Percentiles rank a stretch among this genome's conserved stretches.
These are phyloP conservation scores for Ptycholaimellus sp. DNA, from an alignment of 2,888 invertebrate genomes.

Conservation along the genomic window DNA sequence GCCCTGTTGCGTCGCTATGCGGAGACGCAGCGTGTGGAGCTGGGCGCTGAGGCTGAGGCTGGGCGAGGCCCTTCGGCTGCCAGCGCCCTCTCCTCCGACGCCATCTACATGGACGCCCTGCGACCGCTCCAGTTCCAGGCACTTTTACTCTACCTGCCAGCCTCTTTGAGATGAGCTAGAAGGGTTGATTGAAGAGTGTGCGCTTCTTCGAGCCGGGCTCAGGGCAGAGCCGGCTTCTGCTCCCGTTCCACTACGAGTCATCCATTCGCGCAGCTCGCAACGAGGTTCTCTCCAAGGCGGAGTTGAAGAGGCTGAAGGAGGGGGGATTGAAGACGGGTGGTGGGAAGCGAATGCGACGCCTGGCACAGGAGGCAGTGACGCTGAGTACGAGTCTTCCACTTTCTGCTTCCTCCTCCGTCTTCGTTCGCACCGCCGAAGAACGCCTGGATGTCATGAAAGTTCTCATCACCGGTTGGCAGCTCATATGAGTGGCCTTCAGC, in stretches of 20 bases:
- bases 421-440: constrained; percentile 78
- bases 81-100: no score
- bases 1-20: not conserved
- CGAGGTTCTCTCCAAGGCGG: not conserved
- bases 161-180: no score
- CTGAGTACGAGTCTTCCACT: constrained; percentile 69
- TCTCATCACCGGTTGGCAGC: not conserved
- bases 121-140: constrained; percentile 63
- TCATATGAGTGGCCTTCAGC: no score
- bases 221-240: no score
- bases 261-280: constrained; percentile 35
- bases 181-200: no score
- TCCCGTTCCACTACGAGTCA: constrained; percentile 67
- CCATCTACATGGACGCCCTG: constrained; percentile 61
- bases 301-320: not conserved
- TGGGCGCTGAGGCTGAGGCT: not conserved
- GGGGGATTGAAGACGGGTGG: not conserved
- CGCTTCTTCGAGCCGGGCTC: no score
- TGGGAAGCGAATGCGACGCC: constrained; percentile 49
- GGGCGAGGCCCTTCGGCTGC: not conserved
- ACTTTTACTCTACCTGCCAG: no score
- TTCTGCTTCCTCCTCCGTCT: constrained; percentile 73
- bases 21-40: constrained; percentile 6
- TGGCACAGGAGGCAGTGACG: constrained; percentile 82
- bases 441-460: constrained; percentile 83